A percentile compares a stretch with the other conserved stretches of the same genome.
Conservation (phyloP, 2,888 invertebrate species). For the Shargacucullia verbasci region DNA sequence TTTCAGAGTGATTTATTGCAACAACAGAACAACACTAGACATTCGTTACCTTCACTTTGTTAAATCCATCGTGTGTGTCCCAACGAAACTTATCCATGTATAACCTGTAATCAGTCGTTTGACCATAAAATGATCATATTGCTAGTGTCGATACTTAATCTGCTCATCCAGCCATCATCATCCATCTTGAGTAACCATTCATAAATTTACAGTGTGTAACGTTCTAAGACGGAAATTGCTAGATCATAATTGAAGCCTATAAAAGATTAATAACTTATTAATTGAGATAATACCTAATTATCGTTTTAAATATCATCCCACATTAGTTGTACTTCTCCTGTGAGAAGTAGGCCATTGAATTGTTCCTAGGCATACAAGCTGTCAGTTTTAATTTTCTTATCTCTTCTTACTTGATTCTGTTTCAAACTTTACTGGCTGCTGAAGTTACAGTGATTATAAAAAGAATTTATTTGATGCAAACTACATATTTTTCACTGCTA, state of each 20-base stretch:
- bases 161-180: constrained; percentile 40
- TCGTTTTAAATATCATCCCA: neutral
- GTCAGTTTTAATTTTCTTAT: too few species aligned
- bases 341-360: constrained; percentile 1
- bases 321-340: neutral
- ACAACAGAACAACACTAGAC: neutral
- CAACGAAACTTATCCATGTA: constrained; percentile 26
- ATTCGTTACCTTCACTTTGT: constrained; percentile 12
- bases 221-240: constrained; percentile 32
- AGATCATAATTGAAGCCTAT: constrained; percentile 26
- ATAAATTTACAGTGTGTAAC: constrained; percentile 44
- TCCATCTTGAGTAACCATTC: constrained; percentile 33
- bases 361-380: neutral
- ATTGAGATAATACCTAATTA: constrained; percentile 2
- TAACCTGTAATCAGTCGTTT: constrained; percentile 27
- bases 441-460: too few species aligned
- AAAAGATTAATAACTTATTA: constrained; percentile 27
- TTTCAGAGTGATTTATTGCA: constrained; percentile 10
- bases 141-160: constrained; percentile 23
- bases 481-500: too few species aligned
- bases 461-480: too few species aligned
- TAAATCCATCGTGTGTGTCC: constrained; percentile 6
- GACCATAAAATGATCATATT: constrained; percentile 26
- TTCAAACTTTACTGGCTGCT: too few species aligned
- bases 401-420: too few species aligned